Percentiles rank a stretch among this genome's conserved stretches.
phyloP scores from a whole-genome alignment of 1,140 invertebrate species.

The Drosophila miranda region DNA sequence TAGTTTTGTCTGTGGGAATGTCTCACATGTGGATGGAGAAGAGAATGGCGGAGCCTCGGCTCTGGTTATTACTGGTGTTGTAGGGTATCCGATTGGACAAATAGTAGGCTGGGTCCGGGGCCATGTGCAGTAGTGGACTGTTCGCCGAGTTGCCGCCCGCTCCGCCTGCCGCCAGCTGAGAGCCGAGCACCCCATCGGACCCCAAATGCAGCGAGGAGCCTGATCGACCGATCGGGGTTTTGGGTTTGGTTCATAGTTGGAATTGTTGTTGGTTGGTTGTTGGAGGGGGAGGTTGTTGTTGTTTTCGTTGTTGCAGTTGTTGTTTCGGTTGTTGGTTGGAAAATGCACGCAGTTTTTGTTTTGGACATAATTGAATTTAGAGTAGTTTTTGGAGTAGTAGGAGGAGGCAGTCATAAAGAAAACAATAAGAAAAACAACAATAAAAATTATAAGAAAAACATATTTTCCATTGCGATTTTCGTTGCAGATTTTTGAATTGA shows the following conservation, averaged over 20 bases:
- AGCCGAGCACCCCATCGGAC: conserved; percentile 65
- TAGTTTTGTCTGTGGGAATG: conserved; percentile 8
- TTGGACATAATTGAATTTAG: conserved; percentile 42
- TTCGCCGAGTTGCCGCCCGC: conserved; percentile 59
- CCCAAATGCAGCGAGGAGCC: conserved; percentile 70
- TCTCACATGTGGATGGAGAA: no score
- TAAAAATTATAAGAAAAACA: conserved; percentile 74
- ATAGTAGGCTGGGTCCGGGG: conserved; percentile 68
- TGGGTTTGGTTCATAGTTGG: conserved; percentile 17
- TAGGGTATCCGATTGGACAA: conserved; percentile 79
- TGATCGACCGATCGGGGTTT: conserved; percentile 14
- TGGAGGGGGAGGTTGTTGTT: background rate
- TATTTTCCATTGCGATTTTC: conserved; percentile 39
- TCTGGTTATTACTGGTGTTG: conserved; percentile 73
- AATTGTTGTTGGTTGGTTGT: background rate
- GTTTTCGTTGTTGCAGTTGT: conserved; percentile 31
- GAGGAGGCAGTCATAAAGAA: conserved; percentile 68
- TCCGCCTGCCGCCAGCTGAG: conserved; percentile 58
- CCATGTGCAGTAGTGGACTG: conserved; percentile 72
- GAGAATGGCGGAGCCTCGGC: no score
- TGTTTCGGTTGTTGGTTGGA: conserved; percentile 57
- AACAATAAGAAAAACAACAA: conserved; percentile 75
- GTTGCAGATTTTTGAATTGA: conserved; percentile 28
- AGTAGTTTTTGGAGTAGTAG: conserved; percentile 41
- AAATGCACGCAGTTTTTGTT: conserved; percentile 47